Conservation (phyloP, 2,888 invertebrate genomes). For the Isotomurus palustris region DNA sequence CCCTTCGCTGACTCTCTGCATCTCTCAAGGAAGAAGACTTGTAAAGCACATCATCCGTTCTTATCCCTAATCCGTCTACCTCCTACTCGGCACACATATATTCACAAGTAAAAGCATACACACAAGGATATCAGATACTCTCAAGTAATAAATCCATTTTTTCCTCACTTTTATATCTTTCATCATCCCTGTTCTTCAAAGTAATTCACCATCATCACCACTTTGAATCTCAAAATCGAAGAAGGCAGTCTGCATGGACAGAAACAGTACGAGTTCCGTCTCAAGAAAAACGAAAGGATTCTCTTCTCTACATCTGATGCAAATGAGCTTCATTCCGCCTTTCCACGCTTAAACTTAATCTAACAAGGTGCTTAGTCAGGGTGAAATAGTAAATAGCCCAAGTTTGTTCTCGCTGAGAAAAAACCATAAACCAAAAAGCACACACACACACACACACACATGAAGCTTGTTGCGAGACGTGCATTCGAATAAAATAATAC, state of each 20-base stretch:
- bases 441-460: neutral
- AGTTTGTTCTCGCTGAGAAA: too few relatives aligned
- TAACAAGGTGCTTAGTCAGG: too few relatives aligned
- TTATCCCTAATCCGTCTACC: neutral
- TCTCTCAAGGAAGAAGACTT: constrained; percentile 2
- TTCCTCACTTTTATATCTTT: constrained; percentile 38
- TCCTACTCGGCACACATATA: constrained; percentile 10
- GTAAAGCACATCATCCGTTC: neutral
- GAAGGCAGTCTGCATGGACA: too few relatives aligned
- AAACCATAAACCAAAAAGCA: neutral
- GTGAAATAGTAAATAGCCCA: too few relatives aligned
- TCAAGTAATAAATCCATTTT: constrained; percentile 37
- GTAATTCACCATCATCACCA: too few relatives aligned
- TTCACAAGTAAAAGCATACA: too few relatives aligned
- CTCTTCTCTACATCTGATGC: too few relatives aligned
- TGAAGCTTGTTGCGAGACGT: neutral
- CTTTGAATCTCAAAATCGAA: too few relatives aligned
- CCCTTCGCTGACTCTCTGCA: neutral
- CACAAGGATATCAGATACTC: constrained; percentile 40
- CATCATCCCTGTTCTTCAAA: constrained; percentile 31
- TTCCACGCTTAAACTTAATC: too few relatives aligned
- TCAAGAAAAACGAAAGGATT: too few relatives aligned
- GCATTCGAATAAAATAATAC: neutral
- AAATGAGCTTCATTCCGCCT: too few relatives aligned
- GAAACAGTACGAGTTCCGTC: too few relatives aligned